Conservation (phyloP, 92 coral and sea anemone species). For the Porites divaricata region DNA sequence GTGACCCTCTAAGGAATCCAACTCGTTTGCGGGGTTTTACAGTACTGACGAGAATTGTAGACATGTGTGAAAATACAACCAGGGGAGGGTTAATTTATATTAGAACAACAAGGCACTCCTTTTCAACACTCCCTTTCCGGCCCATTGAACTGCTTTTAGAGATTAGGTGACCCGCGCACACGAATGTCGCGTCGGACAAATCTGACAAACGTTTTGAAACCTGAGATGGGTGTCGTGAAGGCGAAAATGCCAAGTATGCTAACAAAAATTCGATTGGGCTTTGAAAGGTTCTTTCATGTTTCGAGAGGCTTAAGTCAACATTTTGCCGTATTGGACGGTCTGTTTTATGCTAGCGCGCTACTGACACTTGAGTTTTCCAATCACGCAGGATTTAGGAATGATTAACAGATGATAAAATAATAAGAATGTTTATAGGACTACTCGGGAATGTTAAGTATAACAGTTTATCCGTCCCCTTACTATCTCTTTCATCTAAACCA, state of each 20-base stretch:
- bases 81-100: conserved; percentile 9
- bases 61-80: conserved; percentile 22
- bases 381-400: neutral
- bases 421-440: too few species aligned
- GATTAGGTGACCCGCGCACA: conserved; percentile 10
- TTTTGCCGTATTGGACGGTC: conserved; percentile 10
- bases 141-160: conserved; percentile 21
- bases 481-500: too few species aligned
- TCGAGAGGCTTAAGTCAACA: conserved; percentile 21
- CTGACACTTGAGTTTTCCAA: neutral
- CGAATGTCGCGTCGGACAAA: neutral
- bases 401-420: conserved; percentile 1
- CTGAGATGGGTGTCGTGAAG: conserved; percentile 21
- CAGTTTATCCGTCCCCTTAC: too few species aligned
- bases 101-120: conserved; percentile 3
- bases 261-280: conserved; percentile 16
- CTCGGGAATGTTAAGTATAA: neutral
- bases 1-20: conserved; percentile 1
- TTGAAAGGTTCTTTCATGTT: conserved; percentile 41
- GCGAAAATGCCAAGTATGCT: conserved; percentile 32
- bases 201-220: conserved; percentile 41
- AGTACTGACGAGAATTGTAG: conserved; percentile 12
- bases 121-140: conserved; percentile 46
- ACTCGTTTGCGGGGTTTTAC: neutral
- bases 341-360: conserved; percentile 8